Base-by-base conservation (phyloP, 2,888 invertebrate genomes). In the Apodemia zela region DNA sequence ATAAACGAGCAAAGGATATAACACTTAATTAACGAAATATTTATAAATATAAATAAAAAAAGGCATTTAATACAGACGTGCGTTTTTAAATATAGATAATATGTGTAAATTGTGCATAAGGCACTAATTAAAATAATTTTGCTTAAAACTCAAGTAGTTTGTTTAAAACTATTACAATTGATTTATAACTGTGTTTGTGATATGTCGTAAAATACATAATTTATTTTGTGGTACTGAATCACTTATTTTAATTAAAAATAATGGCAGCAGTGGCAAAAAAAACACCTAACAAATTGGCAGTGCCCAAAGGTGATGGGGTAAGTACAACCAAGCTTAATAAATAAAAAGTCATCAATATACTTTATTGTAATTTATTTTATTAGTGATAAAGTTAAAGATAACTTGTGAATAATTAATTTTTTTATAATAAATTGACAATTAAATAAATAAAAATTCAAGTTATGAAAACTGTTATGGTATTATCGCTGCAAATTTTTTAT, bases 221-320 rank as follows among this genome's bases (percentile, higher is more conserved):
- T 42, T 42, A 42, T 15, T 76, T 86, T 89, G 88, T 89, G 90
- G 87, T 82, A 87, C 84, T 25, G 15, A 21, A 21, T 54, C 25
- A 21, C 54, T 54, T 15, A 54, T 25, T 54, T 78, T 76, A 80
- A 74, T 75, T 72, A 80, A 78, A 79, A 66, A 75, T 61, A 5
- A 90, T 90, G 90, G 88, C 90, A 70, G 81, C 89, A 67, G 84
- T 86, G 74, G 83, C 84, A 65, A 88, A 84, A 73, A 89, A 88
- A 75, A 77, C 85, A 58, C 61, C 65, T 49, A 64, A 63, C 61
- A 64, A 59, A 60, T 65, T 70, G 64, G 77, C 76, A 66, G 67
- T 75, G 64, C 73, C 80, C 35, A 79, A 77, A 67, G 71, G 72
- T 63, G 73, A 81, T 51, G 71, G 78, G 84, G 90, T 91, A 89